Evolutionary conservation across 2,888 invertebrate species (phyloP), one percentile per base, ranked within the genome.

Genomic region (Patella pellucida): DNA sequence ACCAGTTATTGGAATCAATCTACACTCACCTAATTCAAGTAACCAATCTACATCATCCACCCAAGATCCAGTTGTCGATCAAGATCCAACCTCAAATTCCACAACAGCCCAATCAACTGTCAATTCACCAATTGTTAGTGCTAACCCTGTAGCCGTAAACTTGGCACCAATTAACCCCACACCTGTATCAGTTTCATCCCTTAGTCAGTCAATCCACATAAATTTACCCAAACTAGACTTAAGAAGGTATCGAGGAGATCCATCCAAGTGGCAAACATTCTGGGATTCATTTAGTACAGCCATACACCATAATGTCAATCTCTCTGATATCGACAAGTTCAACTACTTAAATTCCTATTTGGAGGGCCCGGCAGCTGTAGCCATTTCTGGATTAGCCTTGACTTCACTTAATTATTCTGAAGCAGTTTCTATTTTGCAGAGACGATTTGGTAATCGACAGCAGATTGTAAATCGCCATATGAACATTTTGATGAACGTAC

Each of bases 321-420:
- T 62, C 11, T 62, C 62, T n/a, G n/a, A 62, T 62, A 62, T 62
- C n/a, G 62, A 62, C 12, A 62, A 62, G 62, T 62, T 62, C 19
- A 62, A 62, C 3, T 62, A 62, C 62, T 19, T 62, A 12, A 62
- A 62, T 12, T 62, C 62, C 19, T 19, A 19, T 15, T 19, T 19
- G 19, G 19, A 62, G 62, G 62, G 62, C 19, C 19, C 62, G 5
- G 56, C 56, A 19, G 56, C 56, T 56, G 56, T 19, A 19, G n/a
- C 62, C n/a, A 19, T 62, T n/a, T 62, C 15, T 7, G 62, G 62
- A 62, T 19, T 62, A 62, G 62, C 62, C 19, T 62, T 62, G n/a
- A 62, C 62, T 19, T 62, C 62, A 11, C 19, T 19, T 19, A 62
- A 62, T 62, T 62, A 62, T 19, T 19, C n/a, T 62, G 62, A 62